Conservation (phyloP, 2,113 vertebrate species). For the Engraulis encrasicolus region DNA sequence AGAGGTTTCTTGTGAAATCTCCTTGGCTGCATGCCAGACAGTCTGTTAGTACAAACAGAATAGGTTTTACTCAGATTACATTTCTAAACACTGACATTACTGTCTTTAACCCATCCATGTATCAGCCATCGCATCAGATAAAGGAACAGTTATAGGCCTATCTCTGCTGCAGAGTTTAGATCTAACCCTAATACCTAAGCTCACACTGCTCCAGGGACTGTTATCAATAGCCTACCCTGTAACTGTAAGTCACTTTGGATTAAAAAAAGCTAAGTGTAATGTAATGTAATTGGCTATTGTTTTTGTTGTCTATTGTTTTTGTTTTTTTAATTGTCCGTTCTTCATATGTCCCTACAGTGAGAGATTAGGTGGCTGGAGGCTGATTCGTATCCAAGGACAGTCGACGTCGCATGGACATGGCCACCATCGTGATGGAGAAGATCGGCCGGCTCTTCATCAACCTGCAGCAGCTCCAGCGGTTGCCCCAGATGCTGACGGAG, state of each 20-base stretch:
- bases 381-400: no score
- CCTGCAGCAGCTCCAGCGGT: slow-evolving; percentile 68
- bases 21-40: background rate
- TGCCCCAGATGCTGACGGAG: slow-evolving; percentile 68
- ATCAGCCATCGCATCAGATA: background rate
- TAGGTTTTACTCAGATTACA: background rate
- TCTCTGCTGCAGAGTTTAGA: background rate
- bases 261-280: no score
- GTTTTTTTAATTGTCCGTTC: background rate
- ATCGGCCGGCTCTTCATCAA: slow-evolving; percentile 77
- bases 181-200: no score
- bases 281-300: no score
- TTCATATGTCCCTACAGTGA: background rate
- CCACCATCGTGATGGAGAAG: slow-evolving; percentile 72
- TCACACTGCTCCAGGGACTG: no score
- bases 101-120: background rate
- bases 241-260: no score
- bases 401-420: slow-evolving; percentile 73
- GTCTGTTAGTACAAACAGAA: background rate
- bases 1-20: background rate
- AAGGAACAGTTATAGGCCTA: background rate
- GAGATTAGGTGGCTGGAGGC: no score
- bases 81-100: background rate
- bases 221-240: no score
- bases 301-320: background rate